phyloP scores from a whole-genome alignment of 2,888 invertebrate genomes.

The Andrena camellia region DNA sequence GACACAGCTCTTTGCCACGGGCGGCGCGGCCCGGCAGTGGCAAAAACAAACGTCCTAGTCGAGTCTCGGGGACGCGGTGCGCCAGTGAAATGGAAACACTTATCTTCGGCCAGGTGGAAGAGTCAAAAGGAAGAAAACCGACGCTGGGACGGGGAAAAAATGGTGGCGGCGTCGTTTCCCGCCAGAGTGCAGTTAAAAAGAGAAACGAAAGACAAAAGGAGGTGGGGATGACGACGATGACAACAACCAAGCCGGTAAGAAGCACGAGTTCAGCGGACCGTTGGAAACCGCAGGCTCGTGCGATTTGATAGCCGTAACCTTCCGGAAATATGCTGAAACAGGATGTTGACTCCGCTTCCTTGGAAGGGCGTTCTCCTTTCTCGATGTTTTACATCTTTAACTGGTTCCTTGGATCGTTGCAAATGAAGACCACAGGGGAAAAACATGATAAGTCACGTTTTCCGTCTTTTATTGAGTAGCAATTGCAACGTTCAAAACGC shows the following conservation, averaged over 20 bases:
- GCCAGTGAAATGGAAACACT: slow-evolving; percentile 72
- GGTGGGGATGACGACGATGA: slow-evolving; percentile 41
- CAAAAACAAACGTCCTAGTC: slow-evolving; percentile 76
- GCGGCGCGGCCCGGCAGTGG: slow-evolving; percentile 24
- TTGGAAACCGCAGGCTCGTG: slow-evolving; percentile 76
- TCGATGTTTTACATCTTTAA: background rate
- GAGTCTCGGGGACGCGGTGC: slow-evolving; percentile 77
- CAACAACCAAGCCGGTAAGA: slow-evolving; percentile 30
- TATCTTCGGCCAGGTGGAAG: slow-evolving; percentile 47
- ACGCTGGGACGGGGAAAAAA: slow-evolving; percentile 38
- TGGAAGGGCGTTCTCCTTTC: slow-evolving; percentile 24
- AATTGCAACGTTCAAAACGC: no score
- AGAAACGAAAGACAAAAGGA: slow-evolving; percentile 41
- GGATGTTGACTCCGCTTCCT: slow-evolving; percentile 79
- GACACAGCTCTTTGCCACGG: slow-evolving; percentile 7
- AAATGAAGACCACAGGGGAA: background rate
- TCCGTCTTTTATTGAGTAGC: no score
- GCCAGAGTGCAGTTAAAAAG: slow-evolving; percentile 50
- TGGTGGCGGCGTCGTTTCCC: slow-evolving; percentile 52
- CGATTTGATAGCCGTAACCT: slow-evolving; percentile 79
- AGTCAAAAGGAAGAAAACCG: slow-evolving; percentile 56
- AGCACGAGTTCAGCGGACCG: slow-evolving; percentile 49
- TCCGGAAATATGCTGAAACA: slow-evolving; percentile 82
- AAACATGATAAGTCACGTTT: no score
- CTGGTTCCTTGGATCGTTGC: background rate